phyloP scores from a whole-genome alignment of 1,140 invertebrate genomes.

The Prorops nasuta region DNA sequence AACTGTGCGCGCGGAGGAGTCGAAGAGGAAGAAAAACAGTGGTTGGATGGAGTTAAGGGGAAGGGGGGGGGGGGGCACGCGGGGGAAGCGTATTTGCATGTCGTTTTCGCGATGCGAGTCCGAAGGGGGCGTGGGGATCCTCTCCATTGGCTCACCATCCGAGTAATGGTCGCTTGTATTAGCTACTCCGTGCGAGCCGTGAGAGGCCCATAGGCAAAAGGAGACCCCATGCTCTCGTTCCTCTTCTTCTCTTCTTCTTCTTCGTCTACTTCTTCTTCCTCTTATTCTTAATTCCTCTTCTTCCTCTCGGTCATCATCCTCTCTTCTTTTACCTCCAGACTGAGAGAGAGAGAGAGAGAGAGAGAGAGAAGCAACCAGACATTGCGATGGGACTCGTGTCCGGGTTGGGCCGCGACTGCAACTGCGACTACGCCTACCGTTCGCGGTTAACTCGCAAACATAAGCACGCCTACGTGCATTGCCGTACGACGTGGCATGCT shows the following conservation, averaged over 20 bases:
- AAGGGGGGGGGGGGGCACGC: slow-evolving; percentile 18
- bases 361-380: too few species aligned
- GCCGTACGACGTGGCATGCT: too few species aligned
- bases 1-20: not conserved
- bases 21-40: not conserved
- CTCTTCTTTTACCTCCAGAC: not conserved
- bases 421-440: slow-evolving; percentile 29
- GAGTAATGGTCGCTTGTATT: slow-evolving; percentile 56
- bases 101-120: slow-evolving; percentile 41
- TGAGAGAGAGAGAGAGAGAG: too few species aligned
- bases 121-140: slow-evolving; percentile 55
- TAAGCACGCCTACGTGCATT: slow-evolving; percentile 25
- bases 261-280: slow-evolving; percentile 7
- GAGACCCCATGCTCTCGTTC: slow-evolving; percentile 13
- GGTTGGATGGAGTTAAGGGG: too few species aligned
- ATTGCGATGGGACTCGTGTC: too few species aligned
- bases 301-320: not conserved
- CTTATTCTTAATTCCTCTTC: slow-evolving; percentile 1
- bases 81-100: slow-evolving; percentile 45
- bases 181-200: slow-evolving; percentile 41
- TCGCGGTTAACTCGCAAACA: slow-evolving; percentile 9
- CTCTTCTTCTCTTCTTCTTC: slow-evolving; percentile 10
- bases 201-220: slow-evolving; percentile 29
- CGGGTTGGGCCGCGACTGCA: too few species aligned
- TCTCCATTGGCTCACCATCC: slow-evolving; percentile 54